Evolutionary conservation across 2,113 vertebrate genomes (phyloP), one percentile per base, ranked within the genome.

Genomic region (Sarotherodon lohbergeri): DNA sequence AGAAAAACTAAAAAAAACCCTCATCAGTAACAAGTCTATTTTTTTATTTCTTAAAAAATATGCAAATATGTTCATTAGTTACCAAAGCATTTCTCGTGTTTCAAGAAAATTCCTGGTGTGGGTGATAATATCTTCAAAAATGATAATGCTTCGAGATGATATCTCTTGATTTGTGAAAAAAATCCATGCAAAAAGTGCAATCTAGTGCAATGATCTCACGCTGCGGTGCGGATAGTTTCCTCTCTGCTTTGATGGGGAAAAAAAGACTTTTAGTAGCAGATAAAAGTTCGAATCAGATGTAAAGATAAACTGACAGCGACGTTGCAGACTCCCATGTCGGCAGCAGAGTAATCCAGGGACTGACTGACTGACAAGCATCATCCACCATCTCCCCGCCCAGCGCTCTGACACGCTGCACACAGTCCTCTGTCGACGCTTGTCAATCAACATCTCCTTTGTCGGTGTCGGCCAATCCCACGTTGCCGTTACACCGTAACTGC

Each of bases 401-500:
- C 9, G 32, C 84, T 79, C 71, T 34, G 56, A 88, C 88, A 86
- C 54, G 22, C 81, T 19, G 73, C 80, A 6, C 85, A 8, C 61
- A 6, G 73, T 83, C 89, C 88, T 81, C 88, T 29, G 93, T 89
- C 80, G 52, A 86, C 52, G 59, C 89, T 81, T 80, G 94, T 93
- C 94, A 94, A 87, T 95, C 94, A 94, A 36, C 1, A 7, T 54
- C 87, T 82, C 82, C 89, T 94, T 88, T 87, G 85, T 90, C 57
- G 6, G 76, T 4, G 73, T 59, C 66, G 73, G 46, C 94, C 93
- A 94, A 93, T 95, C 94, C 91, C 88, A 39, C 9, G 73, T 86
- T 32, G 56, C 34, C 1, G 66, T 83, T 92, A 85, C 80, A 41
- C 48, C 2, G 82, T 83, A 83, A 59, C n/a, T 19, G 46, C 34